Percentiles rank a stretch among this genome's conserved stretches.
phyloP scores from a whole-genome alignment of 2,888 invertebrate genomes.

The Lasioglossum figueresi region DNA sequence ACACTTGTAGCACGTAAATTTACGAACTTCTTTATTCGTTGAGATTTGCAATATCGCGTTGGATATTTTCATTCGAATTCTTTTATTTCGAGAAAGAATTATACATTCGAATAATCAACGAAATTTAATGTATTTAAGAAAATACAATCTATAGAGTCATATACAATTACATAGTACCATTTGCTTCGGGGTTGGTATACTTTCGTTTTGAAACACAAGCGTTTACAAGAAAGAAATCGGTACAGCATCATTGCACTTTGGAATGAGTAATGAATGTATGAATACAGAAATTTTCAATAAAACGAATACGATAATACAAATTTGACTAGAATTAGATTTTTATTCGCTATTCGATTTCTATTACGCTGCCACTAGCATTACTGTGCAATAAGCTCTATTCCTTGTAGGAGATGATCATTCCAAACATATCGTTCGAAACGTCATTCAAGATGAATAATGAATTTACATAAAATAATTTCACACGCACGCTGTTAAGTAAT shows the following conservation, averaged over 20 bases:
- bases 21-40: neutral
- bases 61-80: neutral
- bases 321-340: slow-evolving; percentile 58
- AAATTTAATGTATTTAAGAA: slow-evolving; percentile 21
- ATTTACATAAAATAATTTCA: slow-evolving; percentile 30
- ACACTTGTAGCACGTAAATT: neutral
- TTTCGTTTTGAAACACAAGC: slow-evolving; percentile 3
- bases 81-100: slow-evolving; percentile 17
- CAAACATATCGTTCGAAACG: too few species aligned
- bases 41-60: neutral
- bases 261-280: slow-evolving; percentile 36
- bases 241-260: slow-evolving; percentile 34
- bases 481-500: slow-evolving; percentile 8
- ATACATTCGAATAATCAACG: slow-evolving; percentile 15
- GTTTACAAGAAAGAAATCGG: neutral
- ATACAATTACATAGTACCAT: slow-evolving; percentile 5
- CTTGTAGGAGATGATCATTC: slow-evolving; percentile 20
- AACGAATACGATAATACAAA: slow-evolving; percentile 49
- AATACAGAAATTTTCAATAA: slow-evolving; percentile 20
- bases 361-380: slow-evolving; percentile 35
- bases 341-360: slow-evolving; percentile 31
- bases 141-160: slow-evolving; percentile 14
- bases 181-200: slow-evolving; percentile 14
- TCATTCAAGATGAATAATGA: slow-evolving; percentile 23
- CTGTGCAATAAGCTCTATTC: slow-evolving; percentile 38